Percentiles rank a stretch among this genome's conserved stretches.
phyloP scores from a whole-genome alignment of 2,888 invertebrate genomes.

The Perdita meconis region DNA sequence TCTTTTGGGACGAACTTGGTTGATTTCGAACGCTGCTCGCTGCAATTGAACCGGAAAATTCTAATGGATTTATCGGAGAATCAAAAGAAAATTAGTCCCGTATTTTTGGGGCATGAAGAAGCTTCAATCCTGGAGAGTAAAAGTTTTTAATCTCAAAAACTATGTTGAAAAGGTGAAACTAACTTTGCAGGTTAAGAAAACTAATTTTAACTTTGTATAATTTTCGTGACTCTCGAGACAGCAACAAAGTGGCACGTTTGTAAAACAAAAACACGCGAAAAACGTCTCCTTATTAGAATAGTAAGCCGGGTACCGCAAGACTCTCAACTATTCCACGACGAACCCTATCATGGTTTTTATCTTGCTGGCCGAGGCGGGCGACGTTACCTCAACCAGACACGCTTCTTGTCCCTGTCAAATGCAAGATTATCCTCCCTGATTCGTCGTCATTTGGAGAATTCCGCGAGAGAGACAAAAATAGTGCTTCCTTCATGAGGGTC shows the following conservation, averaged over 20 bases:
- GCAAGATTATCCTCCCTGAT: conserved; percentile 38
- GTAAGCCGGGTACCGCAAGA: not conserved
- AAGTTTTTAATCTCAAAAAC: too few species aligned
- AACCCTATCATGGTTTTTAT: conserved; percentile 38
- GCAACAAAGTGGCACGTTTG: not conserved
- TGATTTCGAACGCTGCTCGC: too few species aligned
- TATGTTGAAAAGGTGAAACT: too few species aligned
- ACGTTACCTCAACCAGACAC: conserved; percentile 4
- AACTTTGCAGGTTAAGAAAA: too few species aligned
- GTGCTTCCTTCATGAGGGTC: not conserved
- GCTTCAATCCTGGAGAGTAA: too few species aligned
- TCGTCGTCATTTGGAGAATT: conserved; percentile 6
- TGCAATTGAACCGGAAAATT: too few species aligned
- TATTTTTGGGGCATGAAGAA: too few species aligned
- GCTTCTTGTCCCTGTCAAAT: conserved; percentile 43
- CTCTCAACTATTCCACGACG: conserved; percentile 9
- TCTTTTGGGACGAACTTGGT: not conserved
- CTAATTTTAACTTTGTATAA: too few species aligned
- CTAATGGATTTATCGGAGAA: too few species aligned
- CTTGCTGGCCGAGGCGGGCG: not conserved
- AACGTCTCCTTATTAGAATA: conserved; percentile 15
- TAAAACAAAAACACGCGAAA: conserved; percentile 2
- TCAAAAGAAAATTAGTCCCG: too few species aligned
- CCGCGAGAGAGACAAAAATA: conserved; percentile 21
- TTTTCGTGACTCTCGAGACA: too few species aligned